Percentiles rank a stretch among this genome's conserved stretches.
Conservation (phyloP, 2,888 invertebrate species). For the Synergus gifuensis region DNA sequence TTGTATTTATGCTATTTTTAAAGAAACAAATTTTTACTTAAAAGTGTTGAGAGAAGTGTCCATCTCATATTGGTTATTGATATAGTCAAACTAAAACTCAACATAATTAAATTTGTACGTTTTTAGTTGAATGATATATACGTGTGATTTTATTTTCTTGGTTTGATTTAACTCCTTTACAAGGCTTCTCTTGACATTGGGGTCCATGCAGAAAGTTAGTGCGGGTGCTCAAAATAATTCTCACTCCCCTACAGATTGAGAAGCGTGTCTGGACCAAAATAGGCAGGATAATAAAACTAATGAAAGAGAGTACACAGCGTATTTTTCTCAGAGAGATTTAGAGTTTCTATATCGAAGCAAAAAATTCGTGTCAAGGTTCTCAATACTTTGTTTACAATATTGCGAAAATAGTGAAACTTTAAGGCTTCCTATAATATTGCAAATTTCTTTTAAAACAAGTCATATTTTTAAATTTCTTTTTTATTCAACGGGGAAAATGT, state of each 20-base stretch:
- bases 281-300: slow-evolving; percentile 52
- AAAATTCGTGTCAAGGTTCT: slow-evolving; percentile 20
- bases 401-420: neutral
- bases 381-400: neutral
- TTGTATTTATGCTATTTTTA: neutral
- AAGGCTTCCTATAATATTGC: too few species aligned
- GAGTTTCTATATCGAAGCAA: neutral
- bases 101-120: too few species aligned
- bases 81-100: too few species aligned
- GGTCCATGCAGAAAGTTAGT: slow-evolving; percentile 22
- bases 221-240: slow-evolving; percentile 65
- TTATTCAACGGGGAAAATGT: neutral
- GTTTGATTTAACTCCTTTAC: neutral
- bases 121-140: too few species aligned
- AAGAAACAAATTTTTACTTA: neutral
- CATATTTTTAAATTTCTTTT: neutral
- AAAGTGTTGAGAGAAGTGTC: too few species aligned
- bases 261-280: slow-evolving; percentile 65
- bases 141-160: neutral
- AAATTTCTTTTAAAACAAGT: too few species aligned
- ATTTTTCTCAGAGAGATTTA: slow-evolving; percentile 1
- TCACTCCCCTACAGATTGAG: slow-evolving; percentile 64
- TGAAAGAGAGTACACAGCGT: slow-evolving; percentile 12
- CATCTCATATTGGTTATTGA: too few species aligned
- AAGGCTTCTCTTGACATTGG: neutral